Base-by-base conservation (phyloP, 2,797 vertebrate genomes). In the Hylomyscus alleni region DNA sequence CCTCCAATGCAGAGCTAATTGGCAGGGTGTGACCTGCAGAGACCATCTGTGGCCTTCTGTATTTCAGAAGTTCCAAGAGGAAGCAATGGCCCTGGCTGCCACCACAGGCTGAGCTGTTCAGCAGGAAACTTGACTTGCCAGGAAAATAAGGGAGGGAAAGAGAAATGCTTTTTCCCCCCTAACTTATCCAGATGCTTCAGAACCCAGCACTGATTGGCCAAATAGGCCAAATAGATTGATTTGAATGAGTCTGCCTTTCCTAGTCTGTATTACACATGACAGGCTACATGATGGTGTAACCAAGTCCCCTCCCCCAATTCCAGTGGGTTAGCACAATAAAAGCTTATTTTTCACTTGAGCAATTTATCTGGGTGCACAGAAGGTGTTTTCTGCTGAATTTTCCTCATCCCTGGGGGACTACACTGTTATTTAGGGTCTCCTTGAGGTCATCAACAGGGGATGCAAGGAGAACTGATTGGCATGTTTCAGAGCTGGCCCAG, bases 81-180 rank as follows among this genome's bases (percentile, higher is more conserved):
- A 96, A 89, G 87, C 85, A 29, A 24, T 76, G 86, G 90, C 89
- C 89, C 89, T 95, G 97, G 95, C 97, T 87, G 85, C 92, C 62
- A 84, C 90, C 96, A 95, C 85, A 0, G 5, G 85, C 88, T 75
- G 69, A 95, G 90, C 85, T 95, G 88, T 92, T 97, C 96, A 94
- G 95, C 97, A 98, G 97, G 95, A 97, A 98, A 95, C 34, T 92
- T 80, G 93, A 58, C 11, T 65, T 97, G 97, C 95, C 96, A 97
- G 96, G 93, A 96, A 96, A 94, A 97, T 94, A 96, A 97, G 91
- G 82, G 75, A 89, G 89, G 67, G 88, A 97, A 95, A 14, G 44
- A 96, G 82, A 96, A 94, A 95, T 83, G 37, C 78, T 72, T 37
- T 44, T 24, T 11, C 11, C 1, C 72, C 29, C 9, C 90, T 92